Evolutionary conservation across 2,888 invertebrate species (phyloP), one percentile per base, ranked within the genome.

Genomic region (Cantharis lateralis): DNA sequence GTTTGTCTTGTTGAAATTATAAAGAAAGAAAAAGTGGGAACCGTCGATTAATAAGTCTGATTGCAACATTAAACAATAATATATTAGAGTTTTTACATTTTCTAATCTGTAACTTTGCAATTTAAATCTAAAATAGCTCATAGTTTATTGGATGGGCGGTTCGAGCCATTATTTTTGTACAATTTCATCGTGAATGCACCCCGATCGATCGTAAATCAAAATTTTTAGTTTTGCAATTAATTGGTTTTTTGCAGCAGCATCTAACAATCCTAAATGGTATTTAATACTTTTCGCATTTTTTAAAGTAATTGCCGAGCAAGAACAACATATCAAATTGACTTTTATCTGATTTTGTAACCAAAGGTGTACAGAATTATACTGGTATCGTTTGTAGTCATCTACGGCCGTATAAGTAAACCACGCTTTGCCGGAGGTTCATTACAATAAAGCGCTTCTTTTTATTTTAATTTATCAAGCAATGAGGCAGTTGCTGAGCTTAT

Each of bases 391-490:
- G 16, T 26, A 69, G n/a, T 69, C 69, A 69, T 69, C 69, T 69
- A 69, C 28, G 15, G 26, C 16, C 15, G 24, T 64, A 16, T 75
- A 75, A 71, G 75, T 77, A 71, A 70, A 72, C 69, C 77, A 77
- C 77, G 77, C 74, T 74, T 71, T 32, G 77, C 77, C 77, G 61
- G 62, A 70, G 77, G 77, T 69, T 74, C 62, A 28, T 71, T 77
- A 68, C 77, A 77, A 77, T 71, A 70, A 75, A 75, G 63, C 66
- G 70, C 66, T 73, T 70, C 28, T 18, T 24, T 20, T 66, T 70
- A 72, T 78, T 78, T 71, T 74, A 75, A 74, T 69, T 78, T 71
- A 72, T 69, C 72, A 62, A 62, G 72, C 48, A 78, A 72, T 62
- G 32, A 62, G 70, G 75, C 69, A 70, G 77, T 71, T 15, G 24